Evolutionary conservation across 2,797 vertebrate species (phyloP).

Genomic region (Gallirallus australis): DNA sequence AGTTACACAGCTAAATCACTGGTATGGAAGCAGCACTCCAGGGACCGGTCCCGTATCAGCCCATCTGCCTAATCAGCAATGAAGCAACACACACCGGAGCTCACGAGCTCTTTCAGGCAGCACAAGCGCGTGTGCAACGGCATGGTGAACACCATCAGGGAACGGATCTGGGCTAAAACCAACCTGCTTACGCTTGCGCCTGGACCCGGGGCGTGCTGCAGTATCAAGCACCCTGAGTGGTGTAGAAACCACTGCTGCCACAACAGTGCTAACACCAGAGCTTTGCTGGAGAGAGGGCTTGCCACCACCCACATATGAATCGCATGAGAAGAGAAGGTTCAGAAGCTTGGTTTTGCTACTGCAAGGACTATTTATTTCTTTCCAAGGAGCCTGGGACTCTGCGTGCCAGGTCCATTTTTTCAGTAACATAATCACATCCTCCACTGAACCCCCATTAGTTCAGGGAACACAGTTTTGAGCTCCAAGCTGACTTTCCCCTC

Average conservation of each 20-base stretch:
- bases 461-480: not conserved
- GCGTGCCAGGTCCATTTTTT: not conserved
- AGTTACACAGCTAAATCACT: not conserved
- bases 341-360: not conserved
- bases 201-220: rapidly evolving
- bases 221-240: rapidly evolving
- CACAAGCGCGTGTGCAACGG: not conserved
- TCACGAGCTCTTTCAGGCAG: not conserved
- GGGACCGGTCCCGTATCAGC: not conserved
- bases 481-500: not conserved
- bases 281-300: not conserved
- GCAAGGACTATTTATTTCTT: not conserved
- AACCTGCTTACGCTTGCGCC: not conserved
- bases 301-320: not conserved
- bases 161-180: not conserved
- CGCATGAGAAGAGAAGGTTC: not conserved
- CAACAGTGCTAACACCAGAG: not conserved
- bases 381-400: not conserved
- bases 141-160: not conserved
- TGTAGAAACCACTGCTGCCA: not conserved
- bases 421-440: not conserved
- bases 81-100: not conserved
- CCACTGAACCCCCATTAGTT: not conserved
- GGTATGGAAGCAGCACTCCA: slow-evolving; percentile 29
- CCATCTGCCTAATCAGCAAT: slow-evolving; percentile 16